These are phyloP conservation scores for Erynnis tages DNA, from an alignment of 2,888 invertebrate genomes.

Conservation along the genomic window DNA sequence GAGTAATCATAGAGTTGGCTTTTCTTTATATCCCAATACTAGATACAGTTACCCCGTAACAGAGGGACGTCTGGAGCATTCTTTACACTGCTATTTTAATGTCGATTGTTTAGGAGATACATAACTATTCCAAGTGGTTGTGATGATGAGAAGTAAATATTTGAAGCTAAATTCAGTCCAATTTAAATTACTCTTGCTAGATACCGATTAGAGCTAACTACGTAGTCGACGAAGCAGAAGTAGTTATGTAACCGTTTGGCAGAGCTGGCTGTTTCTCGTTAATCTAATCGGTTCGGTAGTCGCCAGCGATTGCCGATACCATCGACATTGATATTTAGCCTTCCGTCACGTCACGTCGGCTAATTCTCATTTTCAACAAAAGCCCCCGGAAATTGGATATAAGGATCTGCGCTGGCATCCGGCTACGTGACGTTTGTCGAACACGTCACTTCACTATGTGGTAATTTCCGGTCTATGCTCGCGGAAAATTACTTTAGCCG, in stretches of 20 bases:
- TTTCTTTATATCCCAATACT: no score
- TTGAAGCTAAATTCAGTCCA: no score
- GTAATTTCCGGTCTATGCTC: constrained; percentile 78
- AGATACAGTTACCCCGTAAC: no score
- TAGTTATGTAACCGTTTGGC: not conserved
- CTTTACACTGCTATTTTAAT: no score
- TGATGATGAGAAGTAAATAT: no score
- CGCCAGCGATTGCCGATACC: constrained; percentile 42
- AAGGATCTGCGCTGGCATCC: constrained; percentile 78
- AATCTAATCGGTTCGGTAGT: constrained; percentile 33
- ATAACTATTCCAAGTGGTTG: no score
- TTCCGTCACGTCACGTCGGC: constrained; percentile 75
- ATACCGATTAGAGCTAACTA: constrained; percentile 3
- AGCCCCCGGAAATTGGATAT: constrained; percentile 80
- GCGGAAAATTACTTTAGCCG: constrained; percentile 80
- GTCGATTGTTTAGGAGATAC: no score
- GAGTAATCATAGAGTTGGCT: no score
- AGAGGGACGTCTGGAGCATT: no score
- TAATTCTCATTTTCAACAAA: constrained; percentile 80
- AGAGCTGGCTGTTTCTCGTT: constrained; percentile 10
- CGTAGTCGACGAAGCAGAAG: not conserved
- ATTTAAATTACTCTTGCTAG: not conserved
- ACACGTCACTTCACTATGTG: constrained; percentile 80
- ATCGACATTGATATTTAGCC: constrained; percentile 69
- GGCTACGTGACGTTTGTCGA: constrained; percentile 81